These are phyloP conservation scores for Hafferia zeledoni DNA, from an alignment of 2,797 vertebrate species.

Conservation along the genomic window DNA sequence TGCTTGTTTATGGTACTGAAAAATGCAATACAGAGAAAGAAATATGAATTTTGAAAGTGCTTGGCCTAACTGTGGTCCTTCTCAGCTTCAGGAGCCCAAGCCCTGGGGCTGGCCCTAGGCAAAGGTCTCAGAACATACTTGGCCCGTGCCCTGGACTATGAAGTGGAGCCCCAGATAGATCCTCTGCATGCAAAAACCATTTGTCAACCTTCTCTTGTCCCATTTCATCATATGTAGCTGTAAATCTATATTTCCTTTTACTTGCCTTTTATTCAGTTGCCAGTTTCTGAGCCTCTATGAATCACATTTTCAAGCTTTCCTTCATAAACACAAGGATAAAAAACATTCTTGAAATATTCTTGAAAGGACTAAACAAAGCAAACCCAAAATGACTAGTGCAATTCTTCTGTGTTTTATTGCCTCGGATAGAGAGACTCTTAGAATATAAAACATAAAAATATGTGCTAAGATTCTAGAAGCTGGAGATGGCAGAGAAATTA, in stretches of 20 bases:
- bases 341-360: neutral
- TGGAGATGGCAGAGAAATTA: neutral
- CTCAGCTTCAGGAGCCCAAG: neutral
- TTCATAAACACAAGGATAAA: neutral
- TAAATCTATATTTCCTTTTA: neutral
- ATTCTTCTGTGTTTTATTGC: neutral
- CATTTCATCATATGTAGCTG: neutral
- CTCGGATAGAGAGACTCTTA: neutral
- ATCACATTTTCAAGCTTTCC: neutral
- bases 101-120: neutral
- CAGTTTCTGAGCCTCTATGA: neutral
- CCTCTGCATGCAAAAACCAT: neutral
- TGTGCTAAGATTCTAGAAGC: neutral
- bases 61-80: neutral
- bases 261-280: neutral
- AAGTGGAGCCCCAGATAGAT: neutral
- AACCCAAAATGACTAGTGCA: neutral
- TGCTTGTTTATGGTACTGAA: neutral
- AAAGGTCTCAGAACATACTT: neutral
- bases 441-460: neutral
- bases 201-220: neutral
- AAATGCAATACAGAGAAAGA: neutral
- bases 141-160: neutral
- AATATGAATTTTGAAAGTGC: neutral
- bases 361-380: slow-evolving; percentile 2